Conservation (phyloP, 2,113 vertebrate species). For the Phrynosoma platyrhinos region DNA sequence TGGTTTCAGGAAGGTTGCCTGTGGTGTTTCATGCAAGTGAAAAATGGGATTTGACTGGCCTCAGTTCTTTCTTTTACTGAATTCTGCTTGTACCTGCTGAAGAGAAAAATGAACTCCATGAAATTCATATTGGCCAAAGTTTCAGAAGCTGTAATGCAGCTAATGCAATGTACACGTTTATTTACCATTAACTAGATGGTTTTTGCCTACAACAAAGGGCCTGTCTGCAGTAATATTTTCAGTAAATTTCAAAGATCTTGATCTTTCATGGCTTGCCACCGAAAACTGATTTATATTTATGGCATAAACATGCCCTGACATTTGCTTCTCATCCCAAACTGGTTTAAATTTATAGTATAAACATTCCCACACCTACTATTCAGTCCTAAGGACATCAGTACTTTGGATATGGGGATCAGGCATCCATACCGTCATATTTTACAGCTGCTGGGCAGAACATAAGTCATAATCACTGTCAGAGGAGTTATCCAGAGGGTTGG, state of each 20-base stretch:
- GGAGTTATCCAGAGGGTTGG: conserved; percentile 71
- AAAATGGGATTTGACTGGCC: too few relatives aligned
- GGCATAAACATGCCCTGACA: too few relatives aligned
- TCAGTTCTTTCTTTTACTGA: not conserved
- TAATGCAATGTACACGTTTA: not conserved
- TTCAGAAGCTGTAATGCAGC: not conserved
- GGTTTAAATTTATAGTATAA: not conserved
- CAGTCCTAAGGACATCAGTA: not conserved
- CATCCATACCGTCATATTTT: not conserved
- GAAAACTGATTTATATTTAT: not conserved
- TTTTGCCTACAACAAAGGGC: not conserved
- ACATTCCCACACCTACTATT: not conserved
- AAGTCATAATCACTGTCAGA: conserved; percentile 80
- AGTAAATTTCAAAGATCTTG: not conserved
- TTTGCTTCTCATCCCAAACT: not conserved
- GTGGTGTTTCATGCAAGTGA: not conserved
- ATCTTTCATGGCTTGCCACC: not conserved
- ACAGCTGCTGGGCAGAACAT: conserved; percentile 63
- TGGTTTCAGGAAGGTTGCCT: not conserved
- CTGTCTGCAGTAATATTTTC: too few relatives aligned
- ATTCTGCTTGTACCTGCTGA: conserved; percentile 23
- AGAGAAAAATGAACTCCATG: not conserved
- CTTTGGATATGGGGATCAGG: too few relatives aligned
- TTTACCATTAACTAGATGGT: not conserved
- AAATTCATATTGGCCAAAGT: not conserved